Conservation (phyloP, 64 coral and sea anemone genomes). For the Dendrophyllia cribrosa region DNA sequence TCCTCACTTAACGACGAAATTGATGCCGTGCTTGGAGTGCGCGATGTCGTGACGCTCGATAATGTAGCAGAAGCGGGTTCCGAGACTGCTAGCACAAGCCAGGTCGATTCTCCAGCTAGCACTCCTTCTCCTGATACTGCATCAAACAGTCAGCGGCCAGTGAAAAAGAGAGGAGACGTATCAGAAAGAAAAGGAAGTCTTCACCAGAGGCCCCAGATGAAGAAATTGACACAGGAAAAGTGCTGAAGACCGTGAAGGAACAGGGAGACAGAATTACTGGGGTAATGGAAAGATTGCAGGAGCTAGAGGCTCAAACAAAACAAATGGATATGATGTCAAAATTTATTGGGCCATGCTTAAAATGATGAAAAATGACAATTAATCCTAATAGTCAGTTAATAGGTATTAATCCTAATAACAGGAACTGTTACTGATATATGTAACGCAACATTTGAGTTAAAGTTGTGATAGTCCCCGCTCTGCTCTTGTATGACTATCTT, state of each 20-base stretch:
- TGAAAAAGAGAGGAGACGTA: slow-evolving; percentile 41
- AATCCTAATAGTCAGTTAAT: no score
- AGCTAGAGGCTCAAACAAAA: slow-evolving; percentile 49
- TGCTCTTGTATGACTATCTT: no score
- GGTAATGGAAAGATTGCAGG: slow-evolving; percentile 34
- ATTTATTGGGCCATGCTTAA: slow-evolving; percentile 35
- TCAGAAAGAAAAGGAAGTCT: slow-evolving; percentile 65
- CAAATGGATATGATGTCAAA: slow-evolving; percentile 33
- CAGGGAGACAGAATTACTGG: slow-evolving; percentile 43
- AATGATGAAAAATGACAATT: slow-evolving; percentile 44
- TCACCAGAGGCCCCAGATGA: no score
- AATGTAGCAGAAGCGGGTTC: no score
- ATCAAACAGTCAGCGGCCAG: slow-evolving; percentile 13
- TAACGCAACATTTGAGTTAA: slow-evolving; percentile 18
- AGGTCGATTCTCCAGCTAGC: slow-evolving; percentile 24
- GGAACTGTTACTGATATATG: no score
- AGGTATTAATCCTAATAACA: no score
- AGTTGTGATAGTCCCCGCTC: no score
- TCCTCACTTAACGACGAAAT: no score
- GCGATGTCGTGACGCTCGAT: no score
- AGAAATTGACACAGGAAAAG: slow-evolving; percentile 28
- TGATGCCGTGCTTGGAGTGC: no score
- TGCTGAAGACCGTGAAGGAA: slow-evolving; percentile 28
- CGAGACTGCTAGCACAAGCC: no score
- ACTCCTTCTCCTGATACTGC: background rate